Conservation (phyloP, 2,797 vertebrate genomes). For the Leptoclinus maculatus region DNA sequence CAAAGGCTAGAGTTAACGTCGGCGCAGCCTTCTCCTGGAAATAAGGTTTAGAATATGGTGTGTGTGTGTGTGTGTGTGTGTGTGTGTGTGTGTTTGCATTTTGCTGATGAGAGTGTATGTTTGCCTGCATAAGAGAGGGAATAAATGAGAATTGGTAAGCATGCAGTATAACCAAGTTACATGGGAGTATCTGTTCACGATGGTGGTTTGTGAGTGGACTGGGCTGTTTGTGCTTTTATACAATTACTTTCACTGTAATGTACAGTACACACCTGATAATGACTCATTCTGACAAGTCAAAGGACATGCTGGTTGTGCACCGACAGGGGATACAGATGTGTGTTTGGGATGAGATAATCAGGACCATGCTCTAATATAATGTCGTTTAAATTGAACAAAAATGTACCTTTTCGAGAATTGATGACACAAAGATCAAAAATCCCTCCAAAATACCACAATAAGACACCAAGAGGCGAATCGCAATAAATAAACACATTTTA, state of each 20-base stretch:
- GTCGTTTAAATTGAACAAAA: not conserved
- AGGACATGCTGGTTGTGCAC: constrained; percentile 37
- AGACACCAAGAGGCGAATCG: not conserved
- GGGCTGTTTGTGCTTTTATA: not conserved
- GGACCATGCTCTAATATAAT: constrained; percentile 40
- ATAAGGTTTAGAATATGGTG: constrained; percentile 25
- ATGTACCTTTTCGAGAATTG: no score
- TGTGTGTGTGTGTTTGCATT: constrained; percentile 22
- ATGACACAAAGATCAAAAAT: not conserved
- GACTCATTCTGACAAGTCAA: constrained; percentile 15
- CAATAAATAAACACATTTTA: constrained; percentile 27
- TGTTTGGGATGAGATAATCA: constrained; percentile 37
- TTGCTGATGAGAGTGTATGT: constrained; percentile 40
- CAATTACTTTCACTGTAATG: constrained; percentile 2
- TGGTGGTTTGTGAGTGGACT: not conserved
- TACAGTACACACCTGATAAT: not conserved
- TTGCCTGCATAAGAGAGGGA: constrained; percentile 12
- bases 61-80: constrained; percentile 18
- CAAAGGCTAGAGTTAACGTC: constrained; percentile 61
- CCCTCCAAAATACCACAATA: not conserved
- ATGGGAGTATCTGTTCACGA: not conserved
- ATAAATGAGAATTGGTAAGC: constrained; percentile 7
- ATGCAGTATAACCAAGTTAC: not conserved
- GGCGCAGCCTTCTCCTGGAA: constrained; percentile 45
- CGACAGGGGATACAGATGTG: constrained; percentile 28